Base-by-base conservation (phyloP, 2,888 invertebrate species). In the Eledona agricola region DNA sequence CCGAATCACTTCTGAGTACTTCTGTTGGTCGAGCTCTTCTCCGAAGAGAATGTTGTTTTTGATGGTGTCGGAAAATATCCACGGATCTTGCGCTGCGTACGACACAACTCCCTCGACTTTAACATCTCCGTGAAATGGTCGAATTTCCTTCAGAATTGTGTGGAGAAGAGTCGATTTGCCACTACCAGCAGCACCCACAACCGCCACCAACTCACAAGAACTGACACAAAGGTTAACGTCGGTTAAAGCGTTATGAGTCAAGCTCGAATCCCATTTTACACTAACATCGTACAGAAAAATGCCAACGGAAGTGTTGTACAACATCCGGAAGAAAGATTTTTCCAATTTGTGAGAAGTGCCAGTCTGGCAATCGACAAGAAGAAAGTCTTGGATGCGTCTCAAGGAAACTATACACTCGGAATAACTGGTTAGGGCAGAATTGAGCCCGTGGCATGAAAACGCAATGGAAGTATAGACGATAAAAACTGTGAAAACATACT, bases 21-120 rank as follows among this genome's bases (percentile, higher is more conserved):
- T 78, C 9, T 77, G 67, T 51, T 79, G 77, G 55, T 84, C 80
- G 64, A 80, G 85, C 0, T 81, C 78, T 58, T 82, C 78, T 0
- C 90, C 92, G 71, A 93, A 92, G 4, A 90, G 76, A 53, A 93
- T 88, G 69, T 93, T 93, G 64, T 90, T 87, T 28, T 85, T 79
- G 1, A 93, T 81, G 1, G 86, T 84, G 1, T 83, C 85, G 0
- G 83, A 81, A 60, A 87, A 87, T 1, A 87, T 74, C 92, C 93
- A 93, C 0, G 93, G 85, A 62, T 90, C 88, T 75, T 92, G 90
- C 31, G 89, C 83, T 1, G 88, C 86, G 70, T 89, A 93, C 0
- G 86, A 79, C n/a, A 87, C 67, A 1, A 75, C 76, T 2, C 90
- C 90, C 1, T 80, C 80, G n/a, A 88, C 73, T 1, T 80, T 73